Evolutionary conservation across 2,113 vertebrate species (phyloP).

Genomic region (Silurus asotus): DNA sequence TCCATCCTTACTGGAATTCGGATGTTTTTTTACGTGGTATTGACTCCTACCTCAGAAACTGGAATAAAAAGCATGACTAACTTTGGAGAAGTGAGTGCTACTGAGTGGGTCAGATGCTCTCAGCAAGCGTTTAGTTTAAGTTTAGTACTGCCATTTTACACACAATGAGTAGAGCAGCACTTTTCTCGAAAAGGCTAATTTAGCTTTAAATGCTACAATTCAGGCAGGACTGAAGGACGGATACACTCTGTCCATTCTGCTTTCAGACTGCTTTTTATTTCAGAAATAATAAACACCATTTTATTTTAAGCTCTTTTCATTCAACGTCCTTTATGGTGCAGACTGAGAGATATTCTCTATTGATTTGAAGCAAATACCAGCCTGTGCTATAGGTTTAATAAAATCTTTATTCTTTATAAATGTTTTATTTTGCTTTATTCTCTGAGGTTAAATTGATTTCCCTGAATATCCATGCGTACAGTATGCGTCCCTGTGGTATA

Average conservation of each 20-base stretch:
- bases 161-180: background rate
- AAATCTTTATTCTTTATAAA: background rate
- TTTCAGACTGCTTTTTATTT: conserved; percentile 15
- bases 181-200: conserved; percentile 21
- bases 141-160: background rate
- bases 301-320: conserved; percentile 15
- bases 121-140: background rate
- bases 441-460: conserved; percentile 9
- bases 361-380: conserved; percentile 15
- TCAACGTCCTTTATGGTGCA: background rate
- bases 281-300: background rate
- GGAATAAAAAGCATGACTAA: background rate
- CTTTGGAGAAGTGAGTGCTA: background rate
- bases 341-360: conserved; percentile 2
- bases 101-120: background rate
- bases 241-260: background rate
- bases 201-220: background rate
- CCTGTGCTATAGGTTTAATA: conserved; percentile 9
- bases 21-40: too few species aligned
- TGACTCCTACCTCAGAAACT: too few species aligned
- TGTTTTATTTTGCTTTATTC: background rate
- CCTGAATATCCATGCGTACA: background rate
- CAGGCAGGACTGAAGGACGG: background rate
- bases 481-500: background rate
- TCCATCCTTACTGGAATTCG: too few species aligned